Conservation (phyloP, 2,888 invertebrate species). For the Sinhomidia bicolor region DNA sequence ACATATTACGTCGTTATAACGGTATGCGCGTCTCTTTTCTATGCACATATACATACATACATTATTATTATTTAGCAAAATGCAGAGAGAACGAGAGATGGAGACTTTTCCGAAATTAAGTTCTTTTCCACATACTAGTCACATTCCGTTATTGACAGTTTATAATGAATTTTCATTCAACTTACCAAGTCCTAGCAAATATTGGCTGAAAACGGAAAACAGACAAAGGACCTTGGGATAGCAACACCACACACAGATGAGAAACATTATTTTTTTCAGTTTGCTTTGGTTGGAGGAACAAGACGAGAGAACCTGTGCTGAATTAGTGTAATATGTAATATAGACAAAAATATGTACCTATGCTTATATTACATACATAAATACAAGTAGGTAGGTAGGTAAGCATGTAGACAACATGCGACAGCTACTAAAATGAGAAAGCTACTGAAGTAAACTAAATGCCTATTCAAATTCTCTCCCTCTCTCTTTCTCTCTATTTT, state of each 20-base stretch:
- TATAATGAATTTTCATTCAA: constrained; percentile 64
- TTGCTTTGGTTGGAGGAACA: neutral
- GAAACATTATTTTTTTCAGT: too few relatives aligned
- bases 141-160: constrained; percentile 66
- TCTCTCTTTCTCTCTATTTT: neutral
- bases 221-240: constrained; percentile 36
- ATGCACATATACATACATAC: too few relatives aligned
- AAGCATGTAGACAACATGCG: neutral
- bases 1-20: neutral
- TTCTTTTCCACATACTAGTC: constrained; percentile 41
- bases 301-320: neutral
- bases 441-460: neutral
- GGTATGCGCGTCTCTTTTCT: too few relatives aligned
- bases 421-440: neutral
- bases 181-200: constrained; percentile 1
- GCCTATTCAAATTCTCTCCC: constrained; percentile 17
- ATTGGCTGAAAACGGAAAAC: constrained; percentile 25
- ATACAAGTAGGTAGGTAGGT: too few relatives aligned
- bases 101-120: constrained; percentile 53
- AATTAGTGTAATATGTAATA: neutral
- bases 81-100: too few relatives aligned
- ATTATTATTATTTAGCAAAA: too few relatives aligned
- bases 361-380: too few relatives aligned
- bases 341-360: too few relatives aligned
- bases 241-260: constrained; percentile 26